These are phyloP conservation scores for Chelonia mydas DNA, from an alignment of 2,797 vertebrate genomes.

Conservation along the genomic window DNA sequence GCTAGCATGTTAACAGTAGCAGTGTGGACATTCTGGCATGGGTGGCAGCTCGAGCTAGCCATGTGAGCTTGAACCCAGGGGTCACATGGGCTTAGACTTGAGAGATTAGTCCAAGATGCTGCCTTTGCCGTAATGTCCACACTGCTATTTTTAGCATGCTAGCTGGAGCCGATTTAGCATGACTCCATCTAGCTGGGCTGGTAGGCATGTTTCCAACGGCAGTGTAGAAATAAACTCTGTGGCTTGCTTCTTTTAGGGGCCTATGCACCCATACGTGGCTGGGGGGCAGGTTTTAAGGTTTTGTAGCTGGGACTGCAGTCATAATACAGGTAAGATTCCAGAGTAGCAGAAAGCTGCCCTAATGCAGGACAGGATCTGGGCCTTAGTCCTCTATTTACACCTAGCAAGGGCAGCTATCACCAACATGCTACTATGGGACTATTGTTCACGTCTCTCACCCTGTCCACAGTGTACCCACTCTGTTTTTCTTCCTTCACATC, in stretches of 20 bases:
- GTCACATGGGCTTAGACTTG: background rate
- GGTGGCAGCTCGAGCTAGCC: background rate
- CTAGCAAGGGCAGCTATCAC: background rate
- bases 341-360: background rate
- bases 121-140: background rate
- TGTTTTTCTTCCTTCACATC: background rate
- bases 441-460: background rate
- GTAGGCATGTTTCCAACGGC: background rate
- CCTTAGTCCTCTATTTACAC: background rate
- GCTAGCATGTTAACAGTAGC: background rate
- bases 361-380: background rate
- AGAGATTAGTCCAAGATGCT: background rate
- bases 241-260: background rate
- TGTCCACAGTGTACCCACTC: background rate
- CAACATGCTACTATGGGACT: background rate
- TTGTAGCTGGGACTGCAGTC: background rate
- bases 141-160: background rate
- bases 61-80: background rate
- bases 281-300: background rate
- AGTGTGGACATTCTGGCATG: background rate
- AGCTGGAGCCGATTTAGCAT: background rate
- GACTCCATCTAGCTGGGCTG: background rate
- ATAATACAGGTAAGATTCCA: background rate
- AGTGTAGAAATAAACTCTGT: background rate
- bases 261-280: fast-evolving